Conservation (phyloP, 2,888 invertebrate genomes). For the Cheilosia impressa region DNA sequence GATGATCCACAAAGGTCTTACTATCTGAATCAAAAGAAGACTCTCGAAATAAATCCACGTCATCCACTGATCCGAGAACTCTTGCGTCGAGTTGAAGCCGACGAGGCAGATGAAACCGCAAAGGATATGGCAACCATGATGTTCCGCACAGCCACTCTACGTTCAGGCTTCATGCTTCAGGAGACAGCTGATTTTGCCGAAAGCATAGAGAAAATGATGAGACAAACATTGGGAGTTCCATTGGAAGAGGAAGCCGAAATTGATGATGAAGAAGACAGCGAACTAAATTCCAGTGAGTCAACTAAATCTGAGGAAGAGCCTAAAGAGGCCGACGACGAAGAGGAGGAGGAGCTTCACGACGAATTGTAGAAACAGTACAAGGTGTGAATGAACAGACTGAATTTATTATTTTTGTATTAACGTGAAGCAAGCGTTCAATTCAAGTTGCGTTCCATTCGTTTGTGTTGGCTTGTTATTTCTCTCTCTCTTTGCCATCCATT, state of each 20-base stretch:
- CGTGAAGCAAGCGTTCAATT: slow-evolving; percentile 41
- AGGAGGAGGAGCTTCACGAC: slow-evolving; percentile 85
- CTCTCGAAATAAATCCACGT: slow-evolving; percentile 97
- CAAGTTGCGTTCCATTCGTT: slow-evolving; percentile 35
- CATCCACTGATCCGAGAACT: slow-evolving; percentile 98
- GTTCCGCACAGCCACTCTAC: slow-evolving; percentile 95
- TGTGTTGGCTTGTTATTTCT: slow-evolving; percentile 27
- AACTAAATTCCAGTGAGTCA: slow-evolving; percentile 82
- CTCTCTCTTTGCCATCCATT: slow-evolving; percentile 13
- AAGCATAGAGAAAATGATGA: slow-evolving; percentile 95
- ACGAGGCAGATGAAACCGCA: slow-evolving; percentile 90
- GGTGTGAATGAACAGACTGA: slow-evolving; percentile 71
- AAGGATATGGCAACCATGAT: slow-evolving; percentile 94
- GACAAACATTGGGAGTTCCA: slow-evolving; percentile 90
- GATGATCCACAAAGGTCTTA: slow-evolving; percentile 95
- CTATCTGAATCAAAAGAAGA: slow-evolving; percentile 97
- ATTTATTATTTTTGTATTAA: slow-evolving; percentile 59
- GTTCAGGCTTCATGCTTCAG: slow-evolving; percentile 96
- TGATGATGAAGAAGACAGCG: slow-evolving; percentile 83
- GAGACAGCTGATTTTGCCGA: slow-evolving; percentile 95
- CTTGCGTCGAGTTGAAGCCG: slow-evolving; percentile 90
- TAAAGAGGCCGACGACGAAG: slow-evolving; percentile 84
- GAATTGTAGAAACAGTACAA: slow-evolving; percentile 84
- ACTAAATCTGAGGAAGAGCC: slow-evolving; percentile 83
- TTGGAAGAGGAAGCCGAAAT: slow-evolving; percentile 87